Percentiles rank a stretch among this genome's conserved stretches.
Evolutionary conservation across 2,113 vertebrate genomes (phyloP).

Genomic region (Misgurnus anguillicaudatus): DNA sequence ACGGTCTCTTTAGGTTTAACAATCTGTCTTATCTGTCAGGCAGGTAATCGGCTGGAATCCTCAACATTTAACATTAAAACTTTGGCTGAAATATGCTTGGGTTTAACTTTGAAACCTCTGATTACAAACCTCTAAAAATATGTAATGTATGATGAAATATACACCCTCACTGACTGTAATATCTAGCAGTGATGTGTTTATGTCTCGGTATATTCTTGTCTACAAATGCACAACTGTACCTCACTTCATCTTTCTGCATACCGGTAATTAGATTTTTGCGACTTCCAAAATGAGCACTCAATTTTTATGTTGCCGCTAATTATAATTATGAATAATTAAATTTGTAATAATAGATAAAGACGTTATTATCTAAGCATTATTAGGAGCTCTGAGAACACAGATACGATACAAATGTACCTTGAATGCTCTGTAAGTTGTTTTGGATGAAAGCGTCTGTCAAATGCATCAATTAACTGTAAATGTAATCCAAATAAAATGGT

Average conservation of each 20-base stretch:
- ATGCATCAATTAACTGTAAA: too few relatives aligned
- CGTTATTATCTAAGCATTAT: too few relatives aligned
- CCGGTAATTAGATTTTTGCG: too few relatives aligned
- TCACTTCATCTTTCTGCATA: too few relatives aligned
- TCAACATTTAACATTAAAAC: conserved; percentile 58
- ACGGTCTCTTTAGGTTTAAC: conserved; percentile 51
- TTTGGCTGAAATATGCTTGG: conserved; percentile 58
- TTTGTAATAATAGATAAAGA: too few relatives aligned
- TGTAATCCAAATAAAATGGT: too few relatives aligned
- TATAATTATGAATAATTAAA: too few relatives aligned
- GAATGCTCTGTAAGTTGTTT: too few relatives aligned
- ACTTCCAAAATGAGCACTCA: not conserved
- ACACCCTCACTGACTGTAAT: not conserved
- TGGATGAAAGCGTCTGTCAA: too few relatives aligned
- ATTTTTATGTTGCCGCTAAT: not conserved
- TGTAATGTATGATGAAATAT: conserved; percentile 15
- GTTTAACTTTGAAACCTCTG: conserved; percentile 49
- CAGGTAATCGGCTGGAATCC: conserved; percentile 60
- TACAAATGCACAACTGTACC: not conserved
- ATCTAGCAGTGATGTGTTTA: conserved; percentile 16
- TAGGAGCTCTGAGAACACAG: too few relatives aligned
- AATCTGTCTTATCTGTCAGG: conserved; percentile 71
- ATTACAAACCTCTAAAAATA: conserved; percentile 51
- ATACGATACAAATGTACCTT: too few relatives aligned
- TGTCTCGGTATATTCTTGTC: conserved; percentile 7